phyloP scores from a whole-genome alignment of 2,888 invertebrate species.

The Neoaliturus tenellus region DNA sequence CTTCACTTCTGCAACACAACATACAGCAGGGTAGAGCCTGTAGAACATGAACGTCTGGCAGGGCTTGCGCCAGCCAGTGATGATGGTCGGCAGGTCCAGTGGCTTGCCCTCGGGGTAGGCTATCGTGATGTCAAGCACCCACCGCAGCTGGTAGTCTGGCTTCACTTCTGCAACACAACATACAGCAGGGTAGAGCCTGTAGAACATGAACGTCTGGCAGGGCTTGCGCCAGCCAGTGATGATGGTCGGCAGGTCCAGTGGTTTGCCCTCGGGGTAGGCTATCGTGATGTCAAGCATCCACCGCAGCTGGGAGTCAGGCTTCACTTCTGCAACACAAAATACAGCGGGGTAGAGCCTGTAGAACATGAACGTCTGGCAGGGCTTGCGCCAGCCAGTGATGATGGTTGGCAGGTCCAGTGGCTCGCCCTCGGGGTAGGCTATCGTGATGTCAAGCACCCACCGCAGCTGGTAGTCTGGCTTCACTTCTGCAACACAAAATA shows the following conservation, averaged over 20 bases:
- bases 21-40: constrained; percentile 80
- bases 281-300: constrained; percentile 96
- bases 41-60: constrained; percentile 88
- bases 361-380: constrained; percentile 86
- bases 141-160: constrained; percentile 74
- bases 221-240: constrained; percentile 84
- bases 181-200: constrained; percentile 82
- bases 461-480: constrained; percentile 72
- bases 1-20: constrained; percentile 25
- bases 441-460: constrained; percentile 94
- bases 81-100: constrained; percentile 86
- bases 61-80: constrained; percentile 83
- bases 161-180: constrained; percentile 25
- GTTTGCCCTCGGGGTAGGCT: constrained; percentile 91
- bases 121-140: constrained; percentile 94
- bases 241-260: constrained; percentile 87
- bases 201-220: constrained; percentile 86
- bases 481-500: constrained; percentile 9
- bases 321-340: constrained; percentile 19
- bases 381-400: constrained; percentile 82
- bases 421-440: constrained; percentile 91
- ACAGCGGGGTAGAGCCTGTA: constrained; percentile 85
- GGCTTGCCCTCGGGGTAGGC: constrained; percentile 92
- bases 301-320: constrained; percentile 72
- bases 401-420: constrained; percentile 89